A percentile compares a stretch with the other conserved stretches of the same genome.
Conservation (phyloP, 2,797 vertebrate genomes). For the Hippocampus kuda region DNA sequence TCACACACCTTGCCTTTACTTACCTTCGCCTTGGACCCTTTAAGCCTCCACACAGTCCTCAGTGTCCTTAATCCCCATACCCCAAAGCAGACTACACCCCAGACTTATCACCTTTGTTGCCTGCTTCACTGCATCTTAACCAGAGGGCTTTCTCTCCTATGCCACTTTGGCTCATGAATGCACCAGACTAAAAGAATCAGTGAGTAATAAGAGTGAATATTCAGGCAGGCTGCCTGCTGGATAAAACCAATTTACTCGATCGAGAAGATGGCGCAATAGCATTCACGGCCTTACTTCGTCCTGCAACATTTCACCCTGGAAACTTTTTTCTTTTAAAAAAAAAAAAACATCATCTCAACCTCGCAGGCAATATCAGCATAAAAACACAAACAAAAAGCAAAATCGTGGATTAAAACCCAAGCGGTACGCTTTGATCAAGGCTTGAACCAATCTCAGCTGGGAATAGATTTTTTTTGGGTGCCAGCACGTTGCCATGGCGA, state of each 20-base stretch:
- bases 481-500: conserved; percentile 65
- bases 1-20: conserved; percentile 59
- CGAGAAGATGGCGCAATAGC: conserved; percentile 35
- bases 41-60: conserved; percentile 51
- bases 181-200: conserved; percentile 18
- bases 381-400: conserved; percentile 16
- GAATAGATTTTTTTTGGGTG: conserved; percentile 25
- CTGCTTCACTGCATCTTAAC: conserved; percentile 49
- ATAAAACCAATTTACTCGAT: conserved; percentile 32
- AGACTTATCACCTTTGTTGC: conserved; percentile 53
- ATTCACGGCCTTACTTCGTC: conserved; percentile 28
- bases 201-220: conserved; percentile 33
- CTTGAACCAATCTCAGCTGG: conserved; percentile 25
- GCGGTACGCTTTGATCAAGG: conserved; percentile 24
- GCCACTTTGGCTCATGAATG: conserved; percentile 4
- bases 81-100: conserved; percentile 35
- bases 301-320: conserved; percentile 51
- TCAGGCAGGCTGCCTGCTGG: conserved; percentile 26
- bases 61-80: conserved; percentile 48
- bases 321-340: conserved; percentile 23
- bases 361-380: not conserved
- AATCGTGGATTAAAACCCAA: conserved; percentile 45
- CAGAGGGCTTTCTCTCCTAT: conserved; percentile 31
- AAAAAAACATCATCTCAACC: conserved; percentile 27
- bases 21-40: conserved; percentile 44